Evolutionary conservation across 2,797 vertebrate species (phyloP), one percentile per base, ranked within the genome.

Genomic region (Sus cebifrons): DNA sequence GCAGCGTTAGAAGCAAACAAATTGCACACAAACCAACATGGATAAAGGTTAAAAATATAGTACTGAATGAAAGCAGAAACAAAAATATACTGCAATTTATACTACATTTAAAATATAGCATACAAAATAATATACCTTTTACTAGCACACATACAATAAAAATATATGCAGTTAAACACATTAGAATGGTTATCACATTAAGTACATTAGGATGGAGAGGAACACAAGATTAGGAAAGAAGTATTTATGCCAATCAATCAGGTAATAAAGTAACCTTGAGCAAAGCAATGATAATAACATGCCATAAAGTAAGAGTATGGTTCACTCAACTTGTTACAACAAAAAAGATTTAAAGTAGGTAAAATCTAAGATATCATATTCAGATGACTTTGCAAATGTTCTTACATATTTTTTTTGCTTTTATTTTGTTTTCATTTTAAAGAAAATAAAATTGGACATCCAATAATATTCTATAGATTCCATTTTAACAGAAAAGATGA

Each of bases 381-480:
- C 36, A 60, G 12, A 29, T 74, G 87, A 95, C 18, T 67, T 65
- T n/a, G 23, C 20, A 71, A 89, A 12, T 89, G 6, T 25, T 15
- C 23, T 49, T 90, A 83, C 5, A 29, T 23, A 32, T 79, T 89
- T 58, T 25, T 6, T n/a, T 60, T 0, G 44, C 44, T 32, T 67
- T 93, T 56, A 8, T 56, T 84, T 91, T 16, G 25, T 74, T 85
- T 89, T 90, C 25, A 85, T 88, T 78, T 77, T 81, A 89, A 93
- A 75, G 16, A 79, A 86, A 40, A 36, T 73, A 17, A 86, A 56
- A 44, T n/a, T n/a, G 8, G 52, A 21, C 62, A 78, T 20, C 17
- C 62, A 40, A 83, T 17, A 23, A 95, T 25, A 16, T 75, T 36
- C 65, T 17, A 21, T 3, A 60, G 8, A 0, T 44, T 91, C n/a